A percentile compares a stretch with the other conserved stretches of the same genome.
phyloP scores from a whole-genome alignment of 92 coral and sea anemone species.

The Paragorgia papillata region DNA sequence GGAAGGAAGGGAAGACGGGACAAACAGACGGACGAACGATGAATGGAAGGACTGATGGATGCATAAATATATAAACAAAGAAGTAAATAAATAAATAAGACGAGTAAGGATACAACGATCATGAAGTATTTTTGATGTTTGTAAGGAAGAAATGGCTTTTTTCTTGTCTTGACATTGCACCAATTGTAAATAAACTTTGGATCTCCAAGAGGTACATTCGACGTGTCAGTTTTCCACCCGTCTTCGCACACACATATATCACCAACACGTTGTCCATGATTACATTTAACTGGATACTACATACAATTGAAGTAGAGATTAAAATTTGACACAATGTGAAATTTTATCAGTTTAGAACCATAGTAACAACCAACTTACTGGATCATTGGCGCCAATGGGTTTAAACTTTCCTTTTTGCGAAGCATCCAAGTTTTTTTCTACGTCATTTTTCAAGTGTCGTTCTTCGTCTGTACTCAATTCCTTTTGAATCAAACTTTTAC shows the following conservation, averaged over 20 bases:
- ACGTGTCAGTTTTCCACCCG: slow-evolving; percentile 95
- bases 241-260: slow-evolving; percentile 89
- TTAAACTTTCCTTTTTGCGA: slow-evolving; percentile 64
- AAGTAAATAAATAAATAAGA: not conserved
- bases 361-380: slow-evolving; percentile 53
- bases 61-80: not conserved
- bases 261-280: slow-evolving; percentile 88
- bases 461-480: slow-evolving; percentile 76
- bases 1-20: not conserved
- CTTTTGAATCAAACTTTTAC: slow-evolving; percentile 82
- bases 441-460: slow-evolving; percentile 60
- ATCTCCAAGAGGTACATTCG: slow-evolving; percentile 73
- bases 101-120: slow-evolving; percentile 37
- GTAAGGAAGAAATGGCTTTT: slow-evolving; percentile 39
- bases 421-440: slow-evolving; percentile 75
- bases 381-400: slow-evolving; percentile 70
- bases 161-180: slow-evolving; percentile 31
- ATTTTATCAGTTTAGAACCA: too few relatives aligned
- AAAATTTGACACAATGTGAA: too few relatives aligned
- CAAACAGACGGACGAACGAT: not conserved
- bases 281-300: slow-evolving; percentile 93
- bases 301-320: not conserved
- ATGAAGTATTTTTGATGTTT: slow-evolving; percentile 37
- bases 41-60: not conserved
- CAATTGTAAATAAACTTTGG: slow-evolving; percentile 70